These are phyloP conservation scores for Yponomeuta sedellus DNA, from an alignment of 2,888 invertebrate genomes.

Conservation along the genomic window DNA sequence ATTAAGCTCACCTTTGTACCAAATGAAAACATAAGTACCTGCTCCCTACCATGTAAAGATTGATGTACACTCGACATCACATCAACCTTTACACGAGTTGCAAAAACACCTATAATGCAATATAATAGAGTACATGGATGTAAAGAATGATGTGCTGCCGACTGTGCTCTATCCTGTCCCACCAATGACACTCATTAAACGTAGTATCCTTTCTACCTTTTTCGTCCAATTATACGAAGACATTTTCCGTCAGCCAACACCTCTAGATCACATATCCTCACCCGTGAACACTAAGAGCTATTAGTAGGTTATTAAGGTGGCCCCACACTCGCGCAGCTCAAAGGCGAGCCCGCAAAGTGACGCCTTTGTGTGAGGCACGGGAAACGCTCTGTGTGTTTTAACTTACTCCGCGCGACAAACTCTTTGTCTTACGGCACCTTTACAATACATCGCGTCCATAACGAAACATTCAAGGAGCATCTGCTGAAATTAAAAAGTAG, in stretches of 20 bases:
- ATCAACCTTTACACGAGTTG: too few species aligned
- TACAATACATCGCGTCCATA: constrained; percentile 21
- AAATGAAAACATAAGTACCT: too few species aligned
- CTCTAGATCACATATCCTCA: constrained; percentile 14
- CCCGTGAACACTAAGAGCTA: constrained; percentile 32
- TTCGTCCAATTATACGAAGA: neutral
- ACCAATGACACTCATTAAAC: too few species aligned
- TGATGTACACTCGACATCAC: too few species aligned
- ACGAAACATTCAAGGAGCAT: neutral
- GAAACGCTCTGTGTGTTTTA: constrained; percentile 41
- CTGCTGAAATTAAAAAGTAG: too few species aligned
- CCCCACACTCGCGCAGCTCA: constrained; percentile 56
- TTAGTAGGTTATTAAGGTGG: constrained; percentile 69
- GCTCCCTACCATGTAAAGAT: too few species aligned
- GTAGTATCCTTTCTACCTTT: too few species aligned
- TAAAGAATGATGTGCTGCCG: too few species aligned
- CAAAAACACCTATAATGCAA: too few species aligned
- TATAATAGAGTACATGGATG: too few species aligned
- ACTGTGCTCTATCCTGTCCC: too few species aligned
- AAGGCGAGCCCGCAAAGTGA: constrained; percentile 67
- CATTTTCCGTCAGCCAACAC: neutral
- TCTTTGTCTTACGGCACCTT: constrained; percentile 59
- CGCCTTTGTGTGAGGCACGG: constrained; percentile 54
- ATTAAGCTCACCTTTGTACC: too few species aligned
- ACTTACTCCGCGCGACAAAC: constrained; percentile 50